Evolutionary conservation across 30 jellyfish, hydroid and myxozoan species (phyloP).

Genomic region (Hydractinia echinata): DNA sequence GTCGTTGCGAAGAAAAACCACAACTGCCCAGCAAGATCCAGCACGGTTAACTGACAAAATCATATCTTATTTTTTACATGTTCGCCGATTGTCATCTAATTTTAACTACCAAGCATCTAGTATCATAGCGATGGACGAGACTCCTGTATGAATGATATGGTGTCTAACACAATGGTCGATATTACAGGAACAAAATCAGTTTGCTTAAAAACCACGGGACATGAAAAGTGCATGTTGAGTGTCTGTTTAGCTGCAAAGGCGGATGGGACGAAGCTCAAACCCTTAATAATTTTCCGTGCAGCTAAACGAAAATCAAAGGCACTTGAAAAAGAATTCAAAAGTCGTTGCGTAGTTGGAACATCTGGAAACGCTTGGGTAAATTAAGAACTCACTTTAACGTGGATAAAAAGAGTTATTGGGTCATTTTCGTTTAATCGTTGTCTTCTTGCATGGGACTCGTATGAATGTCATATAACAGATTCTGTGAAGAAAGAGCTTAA

Average conservation of each 20-base stretch:
- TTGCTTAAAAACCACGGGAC: not conserved
- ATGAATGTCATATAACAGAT: no score
- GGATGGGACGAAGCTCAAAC: not conserved
- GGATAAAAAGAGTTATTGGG: no score
- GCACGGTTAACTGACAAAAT: not conserved
- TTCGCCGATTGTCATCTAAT: not conserved
- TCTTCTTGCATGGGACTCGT: no score
- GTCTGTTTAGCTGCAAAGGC: not conserved
- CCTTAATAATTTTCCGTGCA: not conserved
- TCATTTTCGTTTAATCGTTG: no score
- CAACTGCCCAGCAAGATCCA: conserved; percentile 6
- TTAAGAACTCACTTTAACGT: no score
- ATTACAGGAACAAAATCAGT: not conserved
- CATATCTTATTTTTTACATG: not conserved
- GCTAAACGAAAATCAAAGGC: not conserved
- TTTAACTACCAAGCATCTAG: not conserved
- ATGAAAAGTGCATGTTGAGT: not conserved
- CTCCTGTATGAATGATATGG: not conserved
- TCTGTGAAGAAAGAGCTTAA: no score
- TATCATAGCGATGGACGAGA: not conserved
- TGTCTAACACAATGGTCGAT: not conserved
- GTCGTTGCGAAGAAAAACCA: not conserved
- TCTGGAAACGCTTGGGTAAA: no score
- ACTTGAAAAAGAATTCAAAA: not conserved
- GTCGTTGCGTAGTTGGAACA: not conserved